Evolutionary conservation across 2,888 invertebrate genomes (phyloP).

Genomic region (Coelogynopora nodosa): DNA sequence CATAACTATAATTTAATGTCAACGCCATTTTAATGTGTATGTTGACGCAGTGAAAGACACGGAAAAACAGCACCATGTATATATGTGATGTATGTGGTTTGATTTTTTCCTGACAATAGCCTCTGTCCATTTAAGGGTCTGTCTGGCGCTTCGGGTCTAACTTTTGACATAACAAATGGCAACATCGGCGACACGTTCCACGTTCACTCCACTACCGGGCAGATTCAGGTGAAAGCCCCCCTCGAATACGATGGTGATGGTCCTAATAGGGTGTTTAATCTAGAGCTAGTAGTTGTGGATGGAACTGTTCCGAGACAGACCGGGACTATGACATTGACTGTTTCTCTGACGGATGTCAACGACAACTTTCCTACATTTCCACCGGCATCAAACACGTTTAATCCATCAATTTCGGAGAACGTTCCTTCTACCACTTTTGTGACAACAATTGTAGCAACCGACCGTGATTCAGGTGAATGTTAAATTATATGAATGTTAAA

Average conservation of each 20-base stretch:
- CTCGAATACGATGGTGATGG: background rate
- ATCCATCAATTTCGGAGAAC: background rate
- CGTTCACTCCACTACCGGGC: background rate
- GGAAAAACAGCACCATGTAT: no score
- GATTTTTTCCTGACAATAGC: no score
- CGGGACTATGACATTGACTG: slow-evolving; percentile 19
- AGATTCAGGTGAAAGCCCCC: background rate
- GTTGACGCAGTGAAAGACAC: no score
- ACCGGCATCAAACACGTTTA: background rate
- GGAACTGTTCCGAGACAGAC: background rate
- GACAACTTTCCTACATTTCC: slow-evolving; percentile 41
- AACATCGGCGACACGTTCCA: background rate
- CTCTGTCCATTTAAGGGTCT: no score
- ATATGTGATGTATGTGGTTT: no score
- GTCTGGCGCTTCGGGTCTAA: background rate
- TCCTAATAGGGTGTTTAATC: background rate
- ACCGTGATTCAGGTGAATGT: background rate
- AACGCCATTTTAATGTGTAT: no score
- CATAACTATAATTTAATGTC: no score
- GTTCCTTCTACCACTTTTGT: background rate
- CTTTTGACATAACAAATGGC: background rate
- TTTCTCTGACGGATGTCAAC: slow-evolving; percentile 47
- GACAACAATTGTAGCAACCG: slow-evolving; percentile 3
- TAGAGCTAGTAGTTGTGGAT: background rate
- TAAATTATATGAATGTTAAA: no score